Percentiles rank a stretch among this genome's conserved stretches.
These are phyloP conservation scores for Gasterosteus nipponicus DNA, from an alignment of 2,113 vertebrate species.

Conservation along the genomic window DNA sequence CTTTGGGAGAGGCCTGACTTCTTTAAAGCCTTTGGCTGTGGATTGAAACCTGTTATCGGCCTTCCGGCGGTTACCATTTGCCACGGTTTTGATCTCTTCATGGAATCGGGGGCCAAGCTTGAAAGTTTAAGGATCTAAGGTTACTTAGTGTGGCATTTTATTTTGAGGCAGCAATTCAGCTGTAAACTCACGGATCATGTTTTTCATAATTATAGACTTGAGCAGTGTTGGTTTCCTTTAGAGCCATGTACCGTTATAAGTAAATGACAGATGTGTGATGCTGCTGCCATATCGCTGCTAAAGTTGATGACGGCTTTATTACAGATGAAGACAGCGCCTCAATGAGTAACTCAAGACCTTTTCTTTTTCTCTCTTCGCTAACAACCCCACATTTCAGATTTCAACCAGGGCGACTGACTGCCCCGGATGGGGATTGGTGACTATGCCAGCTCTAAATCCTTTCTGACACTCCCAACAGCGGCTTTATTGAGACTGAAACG, in stretches of 20 bases:
- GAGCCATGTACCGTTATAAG: neutral
- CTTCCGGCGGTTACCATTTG: neutral
- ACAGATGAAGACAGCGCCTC: constrained; percentile 1
- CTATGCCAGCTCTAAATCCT: constrained; percentile 62
- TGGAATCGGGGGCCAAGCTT: neutral
- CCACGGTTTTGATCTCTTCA: neutral
- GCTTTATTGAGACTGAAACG: constrained; percentile 50
- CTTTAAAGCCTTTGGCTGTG: neutral
- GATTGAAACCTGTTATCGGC: neutral
- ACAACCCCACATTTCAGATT: constrained; percentile 79
- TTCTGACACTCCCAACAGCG: constrained; percentile 40
- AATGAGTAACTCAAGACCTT: constrained; percentile 15
- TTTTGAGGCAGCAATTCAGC: neutral
- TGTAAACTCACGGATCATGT: neutral
- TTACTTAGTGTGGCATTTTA: neutral
- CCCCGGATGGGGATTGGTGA: constrained; percentile 67
- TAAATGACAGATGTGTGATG: neutral
- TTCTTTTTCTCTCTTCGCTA: constrained; percentile 55
- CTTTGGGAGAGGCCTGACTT: neutral
- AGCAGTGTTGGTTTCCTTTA: neutral
- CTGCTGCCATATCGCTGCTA: neutral
- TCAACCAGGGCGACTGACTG: constrained; percentile 63
- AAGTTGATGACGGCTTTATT: neutral
- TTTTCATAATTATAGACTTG: neutral
- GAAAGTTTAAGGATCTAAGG: neutral